Evolutionary conservation across 2,888 invertebrate genomes (phyloP), one percentile per base, ranked within the genome.

Genomic region (Rhimphoctona megacephalus): DNA sequence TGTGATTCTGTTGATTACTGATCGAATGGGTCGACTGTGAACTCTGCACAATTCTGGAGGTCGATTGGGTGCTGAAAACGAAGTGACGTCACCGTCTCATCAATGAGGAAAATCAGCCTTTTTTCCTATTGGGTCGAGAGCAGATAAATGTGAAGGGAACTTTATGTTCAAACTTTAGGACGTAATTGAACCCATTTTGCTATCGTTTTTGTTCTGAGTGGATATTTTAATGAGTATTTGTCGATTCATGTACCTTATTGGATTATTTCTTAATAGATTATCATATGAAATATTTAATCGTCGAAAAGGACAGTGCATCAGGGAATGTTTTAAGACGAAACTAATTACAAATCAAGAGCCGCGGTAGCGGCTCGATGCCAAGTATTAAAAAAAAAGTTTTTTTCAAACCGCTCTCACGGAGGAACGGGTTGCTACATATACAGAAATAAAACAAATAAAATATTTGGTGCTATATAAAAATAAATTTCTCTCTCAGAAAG

Each of bases 11-110:
- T 66, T 92, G 93, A 83, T 87, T 88, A 25, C 83, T 91, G 43
- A 87, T 92, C 70, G 92, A 90, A 49, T 94, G 93, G 4, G 90
- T 88, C 43, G 91, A 92, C 52, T 92, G 93, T 25, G 90, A 91
- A 85, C 90, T 92, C 80, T 93, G 93, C 14, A 93, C 91, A 46
- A 92, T 92, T 11, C 94, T 91, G 1, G 94, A 91, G 30, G 93
- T 92, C 66, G 94, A 93, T 81, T 94, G 94, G 14, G 92, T 90
- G 76, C 94, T 94, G 90, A 30, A 77, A 85, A 73, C 22, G n/a
- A 76, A 81, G 30, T 36, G 46, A 70, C 17, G 17, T 52, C 25
- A 25, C 22, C 14, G 67, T 43, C 70, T 70, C 69, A 43, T 69
- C 43, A 43, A 25, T 67, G n/a, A n/a, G 19, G n/a, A 52, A 52